phyloP scores from a whole-genome alignment of 1,140 invertebrate species.

The Drosophila varians region DNA sequence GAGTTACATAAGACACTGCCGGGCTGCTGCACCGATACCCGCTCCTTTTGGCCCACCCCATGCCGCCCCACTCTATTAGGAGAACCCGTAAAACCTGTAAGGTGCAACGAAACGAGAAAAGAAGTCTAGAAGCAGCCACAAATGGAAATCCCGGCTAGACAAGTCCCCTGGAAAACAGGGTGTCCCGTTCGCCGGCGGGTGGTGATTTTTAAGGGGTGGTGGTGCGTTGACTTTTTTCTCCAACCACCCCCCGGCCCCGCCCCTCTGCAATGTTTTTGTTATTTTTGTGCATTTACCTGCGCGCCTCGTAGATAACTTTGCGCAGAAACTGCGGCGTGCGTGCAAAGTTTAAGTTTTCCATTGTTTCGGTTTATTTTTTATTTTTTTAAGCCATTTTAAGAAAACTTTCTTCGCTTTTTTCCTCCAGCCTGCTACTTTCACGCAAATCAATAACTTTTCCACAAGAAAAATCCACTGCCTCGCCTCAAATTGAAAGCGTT shows the following conservation, averaged over 20 bases:
- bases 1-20: constrained; percentile 65
- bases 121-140: constrained; percentile 31
- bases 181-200: constrained; percentile 29
- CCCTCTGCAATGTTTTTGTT: constrained; percentile 32
- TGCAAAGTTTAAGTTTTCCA: constrained; percentile 83
- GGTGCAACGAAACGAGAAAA: constrained; percentile 57
- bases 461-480: constrained; percentile 13
- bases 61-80: constrained; percentile 12
- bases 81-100: constrained; percentile 75
- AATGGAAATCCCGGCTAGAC: constrained; percentile 29
- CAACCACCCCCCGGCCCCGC: background rate
- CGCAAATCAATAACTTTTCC: constrained; percentile 64
- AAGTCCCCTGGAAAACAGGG: constrained; percentile 24
- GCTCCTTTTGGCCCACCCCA: background rate
- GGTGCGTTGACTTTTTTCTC: constrained; percentile 42
- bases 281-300: constrained; percentile 69
- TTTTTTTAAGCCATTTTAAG: constrained; percentile 40
- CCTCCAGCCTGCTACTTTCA: constrained; percentile 59
- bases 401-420: constrained; percentile 65
- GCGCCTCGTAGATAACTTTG: constrained; percentile 79
- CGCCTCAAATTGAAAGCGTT: background rate
- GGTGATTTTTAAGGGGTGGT: constrained; percentile 8
- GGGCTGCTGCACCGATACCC: constrained; percentile 34
- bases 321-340: constrained; percentile 82
- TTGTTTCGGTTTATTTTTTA: constrained; percentile 39